Percentiles rank a stretch among this genome's conserved stretches.
Conservation (phyloP, 2,888 invertebrate species). For the Pristionchus japonicus region DNA sequence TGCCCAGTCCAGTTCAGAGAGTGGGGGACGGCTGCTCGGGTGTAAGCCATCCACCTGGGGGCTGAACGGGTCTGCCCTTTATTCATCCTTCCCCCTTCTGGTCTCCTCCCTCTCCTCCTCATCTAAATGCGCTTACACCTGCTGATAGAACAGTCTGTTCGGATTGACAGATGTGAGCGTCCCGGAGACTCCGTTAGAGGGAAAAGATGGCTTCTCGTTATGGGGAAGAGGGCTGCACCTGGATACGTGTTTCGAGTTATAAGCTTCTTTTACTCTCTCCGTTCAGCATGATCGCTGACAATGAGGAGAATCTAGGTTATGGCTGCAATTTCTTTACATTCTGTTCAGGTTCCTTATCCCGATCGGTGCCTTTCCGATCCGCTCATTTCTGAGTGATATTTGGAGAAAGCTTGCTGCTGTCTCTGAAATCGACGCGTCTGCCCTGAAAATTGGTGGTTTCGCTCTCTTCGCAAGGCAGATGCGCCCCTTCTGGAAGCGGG, state of each 20-base stretch:
- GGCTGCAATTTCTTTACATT: too few relatives aligned
- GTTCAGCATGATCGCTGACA: too few relatives aligned
- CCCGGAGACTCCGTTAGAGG: not conserved
- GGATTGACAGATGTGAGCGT: not conserved
- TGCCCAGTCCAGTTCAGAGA: not conserved
- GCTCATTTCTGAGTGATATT: too few relatives aligned
- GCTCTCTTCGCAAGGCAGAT: not conserved
- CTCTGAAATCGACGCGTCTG: too few relatives aligned
- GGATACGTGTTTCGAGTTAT: not conserved
- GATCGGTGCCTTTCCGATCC: too few relatives aligned
- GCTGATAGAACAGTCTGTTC: constrained; percentile 34
- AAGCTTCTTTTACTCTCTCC: too few relatives aligned
- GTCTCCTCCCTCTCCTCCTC: not conserved
- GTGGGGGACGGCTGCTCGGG: not conserved
- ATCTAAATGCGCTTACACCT: constrained; percentile 37
- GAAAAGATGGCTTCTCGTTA: not conserved
- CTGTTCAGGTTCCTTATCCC: too few relatives aligned
- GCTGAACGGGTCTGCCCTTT: not conserved
- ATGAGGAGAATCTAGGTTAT: too few relatives aligned
- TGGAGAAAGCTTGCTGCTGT: too few relatives aligned
- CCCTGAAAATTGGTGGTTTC: too few relatives aligned
- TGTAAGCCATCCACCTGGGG: constrained; percentile 33
- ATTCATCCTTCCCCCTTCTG: constrained; percentile 1
- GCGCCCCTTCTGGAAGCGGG: not conserved
- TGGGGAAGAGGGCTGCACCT: not conserved